Percentiles rank a stretch among this genome's conserved stretches.
Conservation (phyloP, 2,888 invertebrate species). For the Clitarchus hookeri region DNA sequence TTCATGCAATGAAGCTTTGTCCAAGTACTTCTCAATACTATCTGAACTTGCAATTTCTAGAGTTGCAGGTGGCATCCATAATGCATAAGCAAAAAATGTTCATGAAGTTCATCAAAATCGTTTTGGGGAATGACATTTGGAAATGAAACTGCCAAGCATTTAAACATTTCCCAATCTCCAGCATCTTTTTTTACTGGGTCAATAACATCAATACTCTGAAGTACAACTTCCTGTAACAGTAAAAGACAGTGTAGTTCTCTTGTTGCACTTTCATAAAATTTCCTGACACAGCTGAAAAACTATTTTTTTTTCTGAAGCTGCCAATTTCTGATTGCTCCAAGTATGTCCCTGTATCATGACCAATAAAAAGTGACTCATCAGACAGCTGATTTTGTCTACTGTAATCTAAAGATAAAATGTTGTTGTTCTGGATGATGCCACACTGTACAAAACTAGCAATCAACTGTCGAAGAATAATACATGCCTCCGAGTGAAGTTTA, state of each 20-base stretch:
- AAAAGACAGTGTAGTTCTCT: constrained; percentile 6
- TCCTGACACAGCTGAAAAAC: neutral
- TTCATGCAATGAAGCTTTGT: no score
- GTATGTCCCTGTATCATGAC: neutral
- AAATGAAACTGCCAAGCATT: neutral
- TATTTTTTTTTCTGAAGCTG: neutral
- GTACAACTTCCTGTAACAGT: neutral
- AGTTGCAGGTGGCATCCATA: no score
- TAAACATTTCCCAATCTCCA: neutral
- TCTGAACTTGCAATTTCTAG: no score
- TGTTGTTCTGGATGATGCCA: neutral
- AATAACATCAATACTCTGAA: neutral
- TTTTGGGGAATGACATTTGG: no score
- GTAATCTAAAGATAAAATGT: neutral
- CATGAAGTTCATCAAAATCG: no score
- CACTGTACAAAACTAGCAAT: constrained; percentile 10
- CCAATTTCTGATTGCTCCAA: no score
- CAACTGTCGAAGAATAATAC: neutral
- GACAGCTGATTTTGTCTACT: neutral
- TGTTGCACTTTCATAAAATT: constrained; percentile 8
- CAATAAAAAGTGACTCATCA: neutral
- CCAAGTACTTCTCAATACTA: no score
- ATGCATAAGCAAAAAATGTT: no score
- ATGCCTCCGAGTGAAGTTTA: neutral
- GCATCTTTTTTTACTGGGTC: neutral